Conservation (phyloP, 1,140 invertebrate species). For the Drosophila sproati region DNA sequence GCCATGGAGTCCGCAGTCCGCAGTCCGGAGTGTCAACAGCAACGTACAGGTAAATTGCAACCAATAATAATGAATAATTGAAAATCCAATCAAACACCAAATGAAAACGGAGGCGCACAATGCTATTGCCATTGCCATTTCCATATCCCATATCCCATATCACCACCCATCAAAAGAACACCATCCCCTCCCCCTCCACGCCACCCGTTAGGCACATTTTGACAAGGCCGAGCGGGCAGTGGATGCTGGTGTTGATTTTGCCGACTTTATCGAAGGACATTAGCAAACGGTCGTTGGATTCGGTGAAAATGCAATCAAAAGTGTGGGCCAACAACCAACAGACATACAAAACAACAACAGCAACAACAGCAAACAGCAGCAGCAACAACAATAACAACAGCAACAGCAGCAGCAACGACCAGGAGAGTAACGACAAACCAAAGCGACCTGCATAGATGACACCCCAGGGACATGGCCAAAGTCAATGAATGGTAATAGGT, state of each 20-base stretch:
- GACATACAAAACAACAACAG: conserved; percentile 24
- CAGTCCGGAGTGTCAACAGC: conserved; percentile 11
- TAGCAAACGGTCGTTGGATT: conserved; percentile 79
- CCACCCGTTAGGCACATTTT: conserved; percentile 28
- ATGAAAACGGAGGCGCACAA: conserved; percentile 72
- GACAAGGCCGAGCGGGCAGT: conserved; percentile 46
- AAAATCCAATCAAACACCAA: conserved; percentile 85
- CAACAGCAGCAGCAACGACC: neutral
- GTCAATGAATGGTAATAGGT: conserved; percentile 83
- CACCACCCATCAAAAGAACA: conserved; percentile 14
- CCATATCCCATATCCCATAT: conserved; percentile 42
- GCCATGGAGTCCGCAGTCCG: neutral
- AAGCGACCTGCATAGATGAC: conserved; percentile 83
- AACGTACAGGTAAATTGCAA: conserved; percentile 80
- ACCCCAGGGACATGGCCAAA: conserved; percentile 82
- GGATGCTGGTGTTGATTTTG: conserved; percentile 73
- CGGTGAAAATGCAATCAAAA: conserved; percentile 81
- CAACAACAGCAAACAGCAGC: conserved; percentile 3
- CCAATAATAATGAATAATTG: conserved; percentile 85
- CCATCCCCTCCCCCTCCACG: conserved; percentile 3
- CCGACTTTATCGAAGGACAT: conserved; percentile 82
- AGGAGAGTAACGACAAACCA: conserved; percentile 56
- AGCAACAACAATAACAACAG: neutral
- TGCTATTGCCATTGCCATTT: conserved; percentile 25
- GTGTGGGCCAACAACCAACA: conserved; percentile 50